Evolutionary conservation across 1,140 invertebrate species (phyloP), one percentile per base, ranked within the genome.

Genomic region (Palaemon carinicauda): DNA sequence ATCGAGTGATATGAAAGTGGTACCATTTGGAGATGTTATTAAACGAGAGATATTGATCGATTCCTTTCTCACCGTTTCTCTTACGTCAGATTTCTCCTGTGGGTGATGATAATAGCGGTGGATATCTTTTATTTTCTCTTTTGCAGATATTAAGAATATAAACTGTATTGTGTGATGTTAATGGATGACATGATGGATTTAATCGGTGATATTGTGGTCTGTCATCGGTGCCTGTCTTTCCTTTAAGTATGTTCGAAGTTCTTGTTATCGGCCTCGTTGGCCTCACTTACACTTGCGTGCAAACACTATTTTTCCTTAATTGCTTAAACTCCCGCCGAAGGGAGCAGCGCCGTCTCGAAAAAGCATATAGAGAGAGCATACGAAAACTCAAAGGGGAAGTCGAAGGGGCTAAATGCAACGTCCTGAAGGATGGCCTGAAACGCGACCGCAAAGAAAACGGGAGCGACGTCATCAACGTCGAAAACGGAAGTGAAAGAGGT

Each of bases 301-400:
- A 85, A 54, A 85, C 82, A 9, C 82, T 85, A 19, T 85, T 85
- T 74, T 85, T 85, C 82, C 82, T 85, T 41, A 85, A 85, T 74
- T 85, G 82, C 41, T 56, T 85, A 74, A 85, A 85, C 73, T 85
- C 82, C 15, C 74, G 82, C n/a, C 60, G 82, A 75, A 56, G 82
- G 82, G 82, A 85, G 54, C 75, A 69, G 31, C 33, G 74, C 54
- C 41, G 82, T 41, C 82, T 85, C 52, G 82, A 85, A 29, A 77
- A 41, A 27, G 75, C 71, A 14, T 85, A 69, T 7, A 24, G 82
- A 33, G 56, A 79, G n/a, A 85, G 82, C 24, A 19, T 85, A 9
- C 41, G 75, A 19, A 79, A 77, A n/a, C 53, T 78, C 3, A 78
- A 79, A 19, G 41, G n/a, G n/a, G 80, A 54, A 3, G 52, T 27